phyloP scores from a whole-genome alignment of 2,113 vertebrate genomes.

The Clarias macrocephalus region DNA sequence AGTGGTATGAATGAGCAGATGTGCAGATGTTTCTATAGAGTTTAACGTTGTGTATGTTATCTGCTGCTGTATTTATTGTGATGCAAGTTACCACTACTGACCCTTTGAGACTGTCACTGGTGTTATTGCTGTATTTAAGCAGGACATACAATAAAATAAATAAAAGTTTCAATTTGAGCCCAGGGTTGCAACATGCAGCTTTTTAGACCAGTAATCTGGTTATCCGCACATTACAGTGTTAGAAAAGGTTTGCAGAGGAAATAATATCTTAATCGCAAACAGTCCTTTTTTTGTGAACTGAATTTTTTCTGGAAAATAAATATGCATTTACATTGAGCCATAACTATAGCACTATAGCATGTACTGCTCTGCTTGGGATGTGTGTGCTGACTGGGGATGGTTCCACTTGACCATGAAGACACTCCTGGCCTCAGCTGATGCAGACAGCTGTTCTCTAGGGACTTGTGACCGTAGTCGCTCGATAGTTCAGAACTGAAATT shows the following conservation, averaged over 20 bases:
- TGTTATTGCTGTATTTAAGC: background rate
- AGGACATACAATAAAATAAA: background rate
- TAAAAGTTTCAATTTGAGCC: background rate
- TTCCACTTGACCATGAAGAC: too few species aligned
- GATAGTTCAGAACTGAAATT: too few species aligned
- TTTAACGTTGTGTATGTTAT: too few species aligned
- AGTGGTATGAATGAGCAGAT: too few species aligned
- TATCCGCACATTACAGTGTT: background rate
- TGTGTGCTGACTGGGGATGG: too few species aligned
- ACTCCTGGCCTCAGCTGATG: too few species aligned
- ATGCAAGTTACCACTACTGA: background rate
- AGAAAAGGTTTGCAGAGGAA: background rate
- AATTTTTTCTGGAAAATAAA: too few species aligned
- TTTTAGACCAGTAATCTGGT: background rate
- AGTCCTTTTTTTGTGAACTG: background rate
- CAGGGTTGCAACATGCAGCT: background rate
- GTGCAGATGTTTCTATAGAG: too few species aligned
- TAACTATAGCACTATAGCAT: background rate
- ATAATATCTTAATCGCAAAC: background rate
- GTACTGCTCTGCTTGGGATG: too few species aligned
- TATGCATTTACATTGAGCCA: too few species aligned
- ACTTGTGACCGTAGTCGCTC: too few species aligned
- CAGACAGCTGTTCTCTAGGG: too few species aligned
- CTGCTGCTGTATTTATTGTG: background rate
- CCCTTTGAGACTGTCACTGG: background rate